Percentiles rank a stretch among this genome's conserved stretches.
phyloP scores from a whole-genome alignment of 64 coral and sea anemone genomes.

The Pachyseris speciosa region DNA sequence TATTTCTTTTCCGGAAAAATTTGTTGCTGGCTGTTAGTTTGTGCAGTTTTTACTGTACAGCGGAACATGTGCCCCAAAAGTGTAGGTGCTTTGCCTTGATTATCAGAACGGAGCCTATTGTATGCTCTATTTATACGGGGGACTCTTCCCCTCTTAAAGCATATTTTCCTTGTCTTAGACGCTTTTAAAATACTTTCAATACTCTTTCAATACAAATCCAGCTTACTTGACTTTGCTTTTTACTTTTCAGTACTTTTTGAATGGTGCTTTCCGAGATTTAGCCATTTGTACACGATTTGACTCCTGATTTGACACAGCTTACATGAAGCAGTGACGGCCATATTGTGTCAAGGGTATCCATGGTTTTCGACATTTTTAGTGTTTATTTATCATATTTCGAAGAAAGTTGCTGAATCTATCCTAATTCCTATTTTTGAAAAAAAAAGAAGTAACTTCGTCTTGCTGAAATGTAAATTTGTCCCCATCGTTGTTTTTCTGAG shows the following conservation, averaged over 20 bases:
- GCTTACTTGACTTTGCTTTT: background rate
- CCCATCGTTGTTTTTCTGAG: background rate
- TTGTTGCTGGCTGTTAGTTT: background rate
- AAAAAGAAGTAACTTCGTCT: background rate
- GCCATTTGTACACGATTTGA: background rate
- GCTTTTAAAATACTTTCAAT: too few relatives aligned
- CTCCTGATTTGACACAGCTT: background rate
- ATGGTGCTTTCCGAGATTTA: too few relatives aligned
- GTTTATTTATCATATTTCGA: background rate
- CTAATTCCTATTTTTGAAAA: background rate
- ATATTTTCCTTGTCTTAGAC: too few relatives aligned
- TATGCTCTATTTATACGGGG: background rate
- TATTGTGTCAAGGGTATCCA: slow-evolving; percentile 19
- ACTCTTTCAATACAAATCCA: background rate
- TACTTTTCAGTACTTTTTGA: too few relatives aligned
- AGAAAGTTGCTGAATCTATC: background rate
- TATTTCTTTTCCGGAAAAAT: too few relatives aligned
- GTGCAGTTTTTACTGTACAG: background rate
- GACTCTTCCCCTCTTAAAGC: too few relatives aligned
- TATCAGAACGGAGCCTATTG: background rate
- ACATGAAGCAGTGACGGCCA: slow-evolving; percentile 3
- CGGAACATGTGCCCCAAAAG: background rate
- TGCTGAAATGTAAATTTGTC: background rate
- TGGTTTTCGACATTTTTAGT: background rate
- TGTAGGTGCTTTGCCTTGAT: background rate